Evolutionary conservation across 2,888 invertebrate genomes (phyloP).

Genomic region (Orchesella flavescens): DNA sequence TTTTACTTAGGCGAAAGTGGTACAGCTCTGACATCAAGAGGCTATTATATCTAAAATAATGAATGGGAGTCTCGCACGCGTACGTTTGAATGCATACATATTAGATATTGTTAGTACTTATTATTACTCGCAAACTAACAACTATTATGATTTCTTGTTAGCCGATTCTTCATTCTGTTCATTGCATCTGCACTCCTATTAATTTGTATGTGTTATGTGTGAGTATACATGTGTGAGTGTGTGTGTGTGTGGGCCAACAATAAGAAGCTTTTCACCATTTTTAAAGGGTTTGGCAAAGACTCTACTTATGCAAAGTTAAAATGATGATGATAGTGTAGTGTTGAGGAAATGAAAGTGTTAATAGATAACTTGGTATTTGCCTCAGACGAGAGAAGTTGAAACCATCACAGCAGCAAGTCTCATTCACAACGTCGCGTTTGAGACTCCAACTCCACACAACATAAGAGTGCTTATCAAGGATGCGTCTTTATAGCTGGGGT

Average conservation of each 20-base stretch:
- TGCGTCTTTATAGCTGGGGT: neutral
- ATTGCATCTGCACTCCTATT: neutral
- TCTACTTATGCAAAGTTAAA: neutral
- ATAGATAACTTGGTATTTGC: conserved; percentile 15
- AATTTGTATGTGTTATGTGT: no score
- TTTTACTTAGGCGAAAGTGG: conserved; percentile 45
- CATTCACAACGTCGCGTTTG: no score
- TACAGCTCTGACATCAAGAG: conserved; percentile 63
- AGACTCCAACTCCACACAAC: no score
- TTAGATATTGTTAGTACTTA: neutral
- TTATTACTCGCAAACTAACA: conserved; percentile 24
- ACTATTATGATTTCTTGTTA: conserved; percentile 27
- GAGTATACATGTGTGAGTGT: no score
- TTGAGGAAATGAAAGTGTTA: conserved; percentile 23
- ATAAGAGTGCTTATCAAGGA: no score
- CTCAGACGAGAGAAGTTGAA: no score
- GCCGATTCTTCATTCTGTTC: conserved; percentile 21
- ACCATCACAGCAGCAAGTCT: no score
- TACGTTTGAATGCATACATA: conserved; percentile 6
- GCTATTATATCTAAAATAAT: conserved; percentile 52
- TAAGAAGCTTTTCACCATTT: no score
- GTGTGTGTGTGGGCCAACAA: no score
- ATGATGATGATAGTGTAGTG: neutral
- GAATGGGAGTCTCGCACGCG: conserved; percentile 48
- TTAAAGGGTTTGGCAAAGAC: neutral